Evolutionary conservation across 2,888 invertebrate species (phyloP), one percentile per base, ranked within the genome.

Genomic region (Napeogenes inachia): DNA sequence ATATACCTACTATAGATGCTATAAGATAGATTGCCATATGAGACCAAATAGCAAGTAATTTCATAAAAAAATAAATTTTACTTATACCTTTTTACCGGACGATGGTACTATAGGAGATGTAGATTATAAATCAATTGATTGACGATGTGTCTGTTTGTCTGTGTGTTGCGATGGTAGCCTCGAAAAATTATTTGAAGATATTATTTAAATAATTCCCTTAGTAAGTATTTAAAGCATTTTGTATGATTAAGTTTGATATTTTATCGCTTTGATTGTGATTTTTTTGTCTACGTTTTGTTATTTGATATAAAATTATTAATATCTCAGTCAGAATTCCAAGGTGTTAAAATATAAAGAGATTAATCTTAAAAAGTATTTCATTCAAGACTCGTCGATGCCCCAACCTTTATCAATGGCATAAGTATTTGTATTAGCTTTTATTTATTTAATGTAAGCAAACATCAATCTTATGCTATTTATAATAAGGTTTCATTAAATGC

Each of bases 41-140:
- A 35, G 3, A 35, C 6, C 3, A 35, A 35, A 35, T 35, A 35
- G 4, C 2, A 8, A 45, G 21, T 4, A 47, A 50, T 30, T 30
- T 30, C 3, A 50, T 10, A 30, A n/a, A n/a, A 21, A 35, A 56
- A 54, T 58, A 62, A 57, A 61, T 59, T 59, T 57, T 33, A 57
- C 59, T 63, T 68, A 64, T 35, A 32, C 0, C 45, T 35, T 13
- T 71, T 72, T 47, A 12, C 58, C 38, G 32, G 38, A 61, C 63
- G 54, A 42, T 35, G 60, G 60, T 64, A 67, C 67, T 67, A 82
- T 83, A 80, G 75, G 67, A 68, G 61, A 60, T 60, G 66, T 54
- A 57, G 69, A 65, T 67, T 74, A 71, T 84, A 85, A 84, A 84
- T 85, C 84, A 84, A 84, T 84, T 81, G 84, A 84, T 81, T 80